Evolutionary conservation across 92 coral and sea anemone species (phyloP).

Genomic region (Palythoa caribaeorum): DNA sequence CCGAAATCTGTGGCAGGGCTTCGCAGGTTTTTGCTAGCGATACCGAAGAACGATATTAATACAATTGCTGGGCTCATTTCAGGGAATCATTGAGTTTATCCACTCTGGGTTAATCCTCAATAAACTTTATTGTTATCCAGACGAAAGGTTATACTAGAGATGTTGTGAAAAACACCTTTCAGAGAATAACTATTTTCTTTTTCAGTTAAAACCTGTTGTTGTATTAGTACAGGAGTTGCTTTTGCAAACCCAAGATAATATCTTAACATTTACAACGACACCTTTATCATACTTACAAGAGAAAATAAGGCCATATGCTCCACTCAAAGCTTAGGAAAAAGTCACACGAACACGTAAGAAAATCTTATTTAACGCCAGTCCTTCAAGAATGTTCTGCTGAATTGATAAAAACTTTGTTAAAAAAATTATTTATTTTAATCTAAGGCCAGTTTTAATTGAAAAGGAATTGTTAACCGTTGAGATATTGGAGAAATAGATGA

Average conservation of each 20-base stretch:
- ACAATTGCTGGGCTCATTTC: not conserved
- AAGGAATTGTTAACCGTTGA: not conserved
- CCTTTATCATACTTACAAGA: not conserved
- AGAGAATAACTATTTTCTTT: not conserved
- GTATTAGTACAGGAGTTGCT: not conserved
- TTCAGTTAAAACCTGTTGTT: not conserved
- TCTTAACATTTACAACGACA: not conserved
- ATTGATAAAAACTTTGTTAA: too few species aligned
- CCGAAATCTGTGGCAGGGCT: not conserved
- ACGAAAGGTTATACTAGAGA: not conserved
- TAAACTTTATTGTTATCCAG: not conserved
- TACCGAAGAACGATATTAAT: not conserved
- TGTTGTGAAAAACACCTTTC: not conserved
- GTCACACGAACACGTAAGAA: not conserved
- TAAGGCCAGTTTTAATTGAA: too few species aligned
- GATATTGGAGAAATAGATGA: not conserved
- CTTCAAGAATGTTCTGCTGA: not conserved
- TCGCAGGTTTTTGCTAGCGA: not conserved
- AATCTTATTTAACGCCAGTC: not conserved
- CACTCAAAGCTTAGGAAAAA: not conserved
- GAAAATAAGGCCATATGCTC: not conserved
- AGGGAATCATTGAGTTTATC: not conserved
- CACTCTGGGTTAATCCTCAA: not conserved
- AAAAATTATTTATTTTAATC: too few species aligned
- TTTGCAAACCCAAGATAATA: constrained; percentile 8